Percentiles rank a stretch among this genome's conserved stretches.
These are phyloP conservation scores for Nephrotoma appendiculata DNA, from an alignment of 2,888 invertebrate species.

Conservation along the genomic window DNA sequence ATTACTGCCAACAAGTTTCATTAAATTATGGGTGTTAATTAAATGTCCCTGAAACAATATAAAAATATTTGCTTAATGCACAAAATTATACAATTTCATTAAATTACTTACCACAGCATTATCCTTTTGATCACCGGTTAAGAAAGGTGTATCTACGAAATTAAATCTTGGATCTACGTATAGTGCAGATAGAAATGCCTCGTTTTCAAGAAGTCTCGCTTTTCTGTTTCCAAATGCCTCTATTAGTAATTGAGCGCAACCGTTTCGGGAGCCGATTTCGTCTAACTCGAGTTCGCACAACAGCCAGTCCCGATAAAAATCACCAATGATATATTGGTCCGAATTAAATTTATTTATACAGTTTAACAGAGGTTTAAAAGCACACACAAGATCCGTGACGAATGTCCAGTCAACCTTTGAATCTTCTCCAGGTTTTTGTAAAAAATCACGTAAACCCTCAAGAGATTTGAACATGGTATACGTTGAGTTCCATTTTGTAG, in stretches of 20 bases:
- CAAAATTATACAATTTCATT: not conserved
- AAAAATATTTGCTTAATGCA: not conserved
- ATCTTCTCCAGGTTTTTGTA: not conserved
- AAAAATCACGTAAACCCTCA: not conserved
- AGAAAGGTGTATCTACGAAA: not conserved
- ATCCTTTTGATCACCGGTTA: not conserved
- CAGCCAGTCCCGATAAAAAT: constrained; percentile 9
- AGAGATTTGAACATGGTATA: constrained; percentile 9
- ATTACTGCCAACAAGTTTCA: not conserved
- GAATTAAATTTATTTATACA: not conserved
- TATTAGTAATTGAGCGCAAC: not conserved
- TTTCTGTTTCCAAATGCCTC: not conserved
- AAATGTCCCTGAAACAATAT: not conserved
- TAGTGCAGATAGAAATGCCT: constrained; percentile 2
- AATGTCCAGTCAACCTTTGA: not conserved
- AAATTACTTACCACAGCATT: not conserved
- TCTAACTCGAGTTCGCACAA: constrained; percentile 9
- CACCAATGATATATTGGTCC: not conserved
- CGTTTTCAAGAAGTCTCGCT: not conserved
- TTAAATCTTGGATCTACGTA: constrained; percentile 4
- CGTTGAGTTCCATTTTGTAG: constrained; percentile 8
- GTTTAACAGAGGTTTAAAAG: not conserved
- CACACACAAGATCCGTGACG: not conserved
- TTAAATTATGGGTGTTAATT: not conserved
- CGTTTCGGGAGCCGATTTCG: not conserved